phyloP scores from a whole-genome alignment of 2,113 vertebrate genomes.

The Cyanoderma ruficeps region DNA sequence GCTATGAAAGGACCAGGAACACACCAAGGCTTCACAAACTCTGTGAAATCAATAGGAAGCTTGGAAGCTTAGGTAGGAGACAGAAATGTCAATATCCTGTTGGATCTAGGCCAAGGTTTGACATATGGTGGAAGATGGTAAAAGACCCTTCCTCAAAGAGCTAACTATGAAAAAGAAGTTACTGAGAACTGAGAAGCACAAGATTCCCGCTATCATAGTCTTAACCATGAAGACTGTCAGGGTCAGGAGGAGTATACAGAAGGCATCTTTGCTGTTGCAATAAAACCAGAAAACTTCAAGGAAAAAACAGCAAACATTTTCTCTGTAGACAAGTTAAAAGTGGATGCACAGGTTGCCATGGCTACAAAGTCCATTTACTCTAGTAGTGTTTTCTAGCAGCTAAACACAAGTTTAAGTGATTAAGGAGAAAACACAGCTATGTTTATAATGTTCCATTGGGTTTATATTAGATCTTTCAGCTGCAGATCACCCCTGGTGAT shows the following conservation, averaged over 20 bases:
- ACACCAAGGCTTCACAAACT: neutral
- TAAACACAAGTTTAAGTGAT: constrained; percentile 8
- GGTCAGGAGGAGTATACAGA: neutral
- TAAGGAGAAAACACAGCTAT: constrained; percentile 21
- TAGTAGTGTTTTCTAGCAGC: constrained; percentile 7
- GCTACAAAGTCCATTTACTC: constrained; percentile 42
- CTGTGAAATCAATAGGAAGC: neutral
- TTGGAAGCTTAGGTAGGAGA: neutral
- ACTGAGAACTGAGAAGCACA: neutral
- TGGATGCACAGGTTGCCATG: constrained; percentile 24
- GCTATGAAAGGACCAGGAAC: neutral
- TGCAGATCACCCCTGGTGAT: neutral
- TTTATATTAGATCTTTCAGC: constrained; percentile 2
- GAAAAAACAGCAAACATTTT: neutral
- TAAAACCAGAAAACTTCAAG: constrained; percentile 9
- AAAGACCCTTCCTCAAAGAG: neutral
- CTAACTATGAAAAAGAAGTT: neutral
- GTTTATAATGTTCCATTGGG: neutral
- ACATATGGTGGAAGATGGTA: neutral
- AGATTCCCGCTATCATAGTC: neutral
- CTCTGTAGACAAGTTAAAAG: constrained; percentile 25
- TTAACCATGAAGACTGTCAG: neutral
- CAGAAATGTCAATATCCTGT: neutral
- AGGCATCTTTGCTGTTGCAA: neutral
- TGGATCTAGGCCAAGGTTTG: neutral